Percentiles rank a stretch among this genome's conserved stretches.
Conservation (phyloP, 2,113 vertebrate genomes). For the Ameiurus melas region DNA sequence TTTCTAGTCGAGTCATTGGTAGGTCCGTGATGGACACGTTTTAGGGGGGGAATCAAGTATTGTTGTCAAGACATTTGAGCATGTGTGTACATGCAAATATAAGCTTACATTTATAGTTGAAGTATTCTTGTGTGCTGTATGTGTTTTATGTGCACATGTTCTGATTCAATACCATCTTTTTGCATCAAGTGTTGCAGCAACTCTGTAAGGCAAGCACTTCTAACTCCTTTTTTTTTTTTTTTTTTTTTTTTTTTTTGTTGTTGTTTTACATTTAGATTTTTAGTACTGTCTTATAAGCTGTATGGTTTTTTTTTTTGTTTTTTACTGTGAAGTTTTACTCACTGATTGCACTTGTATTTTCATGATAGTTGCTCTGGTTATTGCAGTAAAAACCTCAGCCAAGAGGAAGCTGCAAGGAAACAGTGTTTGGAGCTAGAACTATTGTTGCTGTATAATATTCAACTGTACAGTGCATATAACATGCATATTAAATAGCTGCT, state of each 20-base stretch:
- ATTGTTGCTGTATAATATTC: constrained; percentile 55
- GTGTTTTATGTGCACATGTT: constrained; percentile 73
- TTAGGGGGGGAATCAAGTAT: constrained; percentile 50
- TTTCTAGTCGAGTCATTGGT: constrained; percentile 59
- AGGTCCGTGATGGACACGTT: constrained; percentile 58
- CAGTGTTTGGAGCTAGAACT: constrained; percentile 45
- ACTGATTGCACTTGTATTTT: constrained; percentile 54
- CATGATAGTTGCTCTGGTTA: constrained; percentile 48
- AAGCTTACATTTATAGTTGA: constrained; percentile 72
- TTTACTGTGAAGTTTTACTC: constrained; percentile 54
- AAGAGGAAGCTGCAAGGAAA: constrained; percentile 43
- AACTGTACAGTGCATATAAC: constrained; percentile 54
- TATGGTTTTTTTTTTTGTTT: constrained; percentile 7
- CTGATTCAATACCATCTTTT: constrained; percentile 67
- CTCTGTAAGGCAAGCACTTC: constrained; percentile 43
- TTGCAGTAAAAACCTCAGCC: constrained; percentile 46
- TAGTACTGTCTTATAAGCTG: constrained; percentile 46
- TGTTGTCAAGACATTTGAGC: constrained; percentile 55
- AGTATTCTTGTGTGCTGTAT: constrained; percentile 69
- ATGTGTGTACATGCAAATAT: constrained; percentile 65
- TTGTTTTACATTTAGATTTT: constrained; percentile 47
- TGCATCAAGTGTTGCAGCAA: constrained; percentile 59
- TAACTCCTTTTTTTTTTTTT: constrained; percentile 42
- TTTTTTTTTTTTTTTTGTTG: constrained; percentile 26
- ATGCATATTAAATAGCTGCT: constrained; percentile 61